phyloP scores from a whole-genome alignment of 2,797 vertebrate genomes.

The Poeciliopsis paucimaculata region DNA sequence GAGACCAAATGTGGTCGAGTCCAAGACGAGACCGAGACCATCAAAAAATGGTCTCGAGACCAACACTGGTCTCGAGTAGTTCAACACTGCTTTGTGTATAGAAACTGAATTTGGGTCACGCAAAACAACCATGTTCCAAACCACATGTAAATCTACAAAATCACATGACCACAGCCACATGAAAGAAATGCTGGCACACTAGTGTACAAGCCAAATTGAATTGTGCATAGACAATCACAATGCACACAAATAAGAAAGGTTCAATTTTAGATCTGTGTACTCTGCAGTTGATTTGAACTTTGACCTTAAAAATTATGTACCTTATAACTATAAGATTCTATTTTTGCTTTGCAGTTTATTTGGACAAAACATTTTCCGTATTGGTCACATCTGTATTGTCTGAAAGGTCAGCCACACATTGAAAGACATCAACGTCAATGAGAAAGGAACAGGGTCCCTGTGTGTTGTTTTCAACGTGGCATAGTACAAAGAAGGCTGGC shows the following conservation, averaged over 20 bases:
- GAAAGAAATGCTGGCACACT: neutral
- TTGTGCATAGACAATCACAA: neutral
- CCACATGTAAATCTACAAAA: neutral
- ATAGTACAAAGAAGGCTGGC: constrained; percentile 59
- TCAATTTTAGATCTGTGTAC: neutral
- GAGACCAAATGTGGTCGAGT: too few relatives aligned
- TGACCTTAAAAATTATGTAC: constrained; percentile 6
- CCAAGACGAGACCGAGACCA: too few relatives aligned
- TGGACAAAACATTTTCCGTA: constrained; percentile 17
- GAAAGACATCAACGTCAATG: constrained; percentile 18
- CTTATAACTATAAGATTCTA: constrained; percentile 5
- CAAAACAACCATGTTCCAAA: neutral
- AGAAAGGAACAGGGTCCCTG: constrained; percentile 19
- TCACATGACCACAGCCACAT: neutral
- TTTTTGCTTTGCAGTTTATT: constrained; percentile 19
- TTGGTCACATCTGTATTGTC: constrained; percentile 41
- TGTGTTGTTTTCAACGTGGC: constrained; percentile 39
- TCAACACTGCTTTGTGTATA: neutral
- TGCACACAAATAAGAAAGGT: neutral
- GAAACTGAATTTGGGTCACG: neutral
- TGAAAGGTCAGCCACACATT: constrained; percentile 21
- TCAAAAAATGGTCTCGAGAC: too few relatives aligned
- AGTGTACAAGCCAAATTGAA: neutral
- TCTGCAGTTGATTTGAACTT: neutral
- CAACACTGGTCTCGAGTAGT: too few relatives aligned